These are phyloP conservation scores for Vanessa cardui DNA, from an alignment of 2,888 invertebrate species.

Conservation along the genomic window DNA sequence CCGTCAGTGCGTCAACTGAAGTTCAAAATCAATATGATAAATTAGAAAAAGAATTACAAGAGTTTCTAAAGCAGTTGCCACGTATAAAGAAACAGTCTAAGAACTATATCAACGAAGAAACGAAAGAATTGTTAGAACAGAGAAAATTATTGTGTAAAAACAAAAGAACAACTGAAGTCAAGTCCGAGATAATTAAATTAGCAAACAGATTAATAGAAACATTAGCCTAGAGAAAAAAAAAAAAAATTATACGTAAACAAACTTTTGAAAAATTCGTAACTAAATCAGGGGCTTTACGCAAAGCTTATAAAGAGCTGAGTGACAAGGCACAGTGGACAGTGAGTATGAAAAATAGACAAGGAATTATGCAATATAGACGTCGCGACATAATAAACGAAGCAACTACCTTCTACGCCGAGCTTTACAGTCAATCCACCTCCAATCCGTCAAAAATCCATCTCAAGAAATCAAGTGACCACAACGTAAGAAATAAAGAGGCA, in stretches of 20 bases:
- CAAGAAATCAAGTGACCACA: not conserved
- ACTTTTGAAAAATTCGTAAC: not conserved
- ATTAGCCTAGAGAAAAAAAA: slow-evolving; percentile 13
- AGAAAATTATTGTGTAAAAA: slow-evolving; percentile 18
- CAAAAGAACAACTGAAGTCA: slow-evolving; percentile 10
- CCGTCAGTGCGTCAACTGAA: not conserved
- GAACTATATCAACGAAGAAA: slow-evolving; percentile 19
- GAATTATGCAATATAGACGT: slow-evolving; percentile 17
- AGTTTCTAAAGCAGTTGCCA: slow-evolving; percentile 18
- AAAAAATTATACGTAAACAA: not conserved
- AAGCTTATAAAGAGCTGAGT: too few relatives aligned
- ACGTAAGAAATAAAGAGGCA: not conserved
- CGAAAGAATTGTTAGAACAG: slow-evolving; percentile 18
- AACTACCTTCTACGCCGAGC: not conserved
- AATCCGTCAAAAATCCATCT: not conserved
- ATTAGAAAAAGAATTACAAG: too few relatives aligned
- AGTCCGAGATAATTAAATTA: slow-evolving; percentile 13
- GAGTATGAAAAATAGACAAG: slow-evolving; percentile 17
- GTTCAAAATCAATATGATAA: slow-evolving; percentile 5
- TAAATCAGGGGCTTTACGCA: too few relatives aligned
- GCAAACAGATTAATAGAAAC: slow-evolving; percentile 20
- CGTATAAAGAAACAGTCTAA: slow-evolving; percentile 17
- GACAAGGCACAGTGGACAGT: slow-evolving; percentile 15
- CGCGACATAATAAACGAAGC: slow-evolving; percentile 5
- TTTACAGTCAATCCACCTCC: not conserved